A percentile compares a stretch with the other conserved stretches of the same genome.
Conservation (phyloP, 2,113 vertebrate species). For the Lepus timidus region DNA sequence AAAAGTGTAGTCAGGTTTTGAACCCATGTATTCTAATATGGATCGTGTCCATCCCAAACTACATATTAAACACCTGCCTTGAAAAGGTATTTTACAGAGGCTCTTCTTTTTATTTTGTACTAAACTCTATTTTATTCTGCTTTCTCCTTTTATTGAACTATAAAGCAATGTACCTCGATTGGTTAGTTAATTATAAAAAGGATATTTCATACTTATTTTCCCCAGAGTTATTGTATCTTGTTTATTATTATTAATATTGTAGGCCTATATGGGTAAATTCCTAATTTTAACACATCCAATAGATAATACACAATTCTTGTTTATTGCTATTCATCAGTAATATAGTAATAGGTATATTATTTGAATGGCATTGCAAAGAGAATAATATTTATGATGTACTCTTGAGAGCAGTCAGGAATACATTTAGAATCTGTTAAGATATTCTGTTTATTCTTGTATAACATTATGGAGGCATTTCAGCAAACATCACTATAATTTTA, state of each 20-base stretch:
- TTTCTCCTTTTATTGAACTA: background rate
- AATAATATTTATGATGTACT: background rate
- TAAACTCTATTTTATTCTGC: background rate
- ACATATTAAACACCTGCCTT: no score
- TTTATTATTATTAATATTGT: background rate
- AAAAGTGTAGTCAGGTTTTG: no score
- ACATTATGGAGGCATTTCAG: constrained; percentile 34
- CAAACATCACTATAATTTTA: constrained; percentile 42
- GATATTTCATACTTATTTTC: background rate
- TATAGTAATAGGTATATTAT: background rate
- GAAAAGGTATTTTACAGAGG: background rate
- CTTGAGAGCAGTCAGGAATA: background rate
- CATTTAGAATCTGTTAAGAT: background rate
- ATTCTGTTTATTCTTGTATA: background rate
- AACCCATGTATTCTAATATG: no score
- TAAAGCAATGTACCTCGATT: background rate
- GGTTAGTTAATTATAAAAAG: background rate
- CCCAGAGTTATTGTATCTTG: background rate
- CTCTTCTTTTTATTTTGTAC: background rate
- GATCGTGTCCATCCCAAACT: no score
- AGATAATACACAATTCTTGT: background rate
- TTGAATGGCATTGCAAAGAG: background rate
- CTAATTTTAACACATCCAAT: background rate
- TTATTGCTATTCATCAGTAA: background rate
- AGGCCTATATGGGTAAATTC: background rate